Evolutionary conservation across 2,797 vertebrate species (phyloP), one percentile per base, ranked within the genome.

Genomic region (Microctenopoma lineatum): DNA sequence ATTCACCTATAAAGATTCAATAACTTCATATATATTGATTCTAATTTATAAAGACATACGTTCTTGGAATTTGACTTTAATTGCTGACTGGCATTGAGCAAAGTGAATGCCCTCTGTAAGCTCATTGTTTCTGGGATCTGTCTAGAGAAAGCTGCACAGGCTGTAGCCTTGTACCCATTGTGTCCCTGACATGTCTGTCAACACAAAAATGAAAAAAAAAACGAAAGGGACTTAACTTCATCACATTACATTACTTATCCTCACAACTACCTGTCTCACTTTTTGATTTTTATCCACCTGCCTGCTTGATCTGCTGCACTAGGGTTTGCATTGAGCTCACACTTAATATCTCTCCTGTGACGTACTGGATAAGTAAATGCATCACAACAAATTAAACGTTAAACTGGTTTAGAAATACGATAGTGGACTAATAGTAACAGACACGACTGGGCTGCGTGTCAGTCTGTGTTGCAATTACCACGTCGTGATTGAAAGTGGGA

Each of bases 401-500:
- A 41, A 62, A 59, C n/a, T 34, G 10, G 38, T n/a, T 48, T 44
- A 44, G 5, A 34, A 62, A 39, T 39, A 39, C 4, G 12, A 39
- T 39, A 39, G 18, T 70, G 55, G 42, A 52, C 36, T 54, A 27
- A 2, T 42, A 41, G 32, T 8, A n/a, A 38, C 36, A 59, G 47
- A 8, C 21, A 29, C 9, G 29, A 18, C 44, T 45, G 59, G 42
- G 29, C 41, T 32, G 51, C 12, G 66, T 54, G 80, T 83, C 73
- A 58, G 45, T 69, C 63, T 79, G 66, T 66, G 59, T 75, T 54
- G 72, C 80, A 87, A 56, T 88, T 83, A 80, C 80, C 78, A 67
- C 79, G 66, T 81, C 71, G 38, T 81, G 66, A 84, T 68, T 64
- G 84, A 89, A 87, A 86, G 53, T 80, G 86, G 80, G 87, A 91